Evolutionary conservation across 1,140 invertebrate genomes (phyloP).

Genomic region (Cotesia chilonis): DNA sequence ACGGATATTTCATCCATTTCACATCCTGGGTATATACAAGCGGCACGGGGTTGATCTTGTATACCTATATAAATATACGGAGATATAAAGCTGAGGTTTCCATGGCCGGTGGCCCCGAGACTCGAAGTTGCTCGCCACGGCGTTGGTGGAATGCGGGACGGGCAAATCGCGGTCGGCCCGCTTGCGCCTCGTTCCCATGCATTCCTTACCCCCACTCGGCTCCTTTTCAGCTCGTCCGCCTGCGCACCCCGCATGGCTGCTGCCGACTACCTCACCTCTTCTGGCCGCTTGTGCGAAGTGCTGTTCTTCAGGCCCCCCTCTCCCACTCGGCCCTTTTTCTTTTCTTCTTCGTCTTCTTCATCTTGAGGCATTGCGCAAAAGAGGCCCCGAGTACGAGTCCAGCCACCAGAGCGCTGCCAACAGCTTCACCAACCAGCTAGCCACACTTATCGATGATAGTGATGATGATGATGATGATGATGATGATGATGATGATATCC

Average conservation of each 20-base stretch:
- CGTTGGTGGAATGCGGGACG: slow-evolving; percentile 65
- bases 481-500: not conserved
- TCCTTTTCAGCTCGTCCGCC: not conserved
- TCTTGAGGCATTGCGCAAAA: slow-evolving; percentile 11
- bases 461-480: too few relatives aligned
- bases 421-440: not conserved
- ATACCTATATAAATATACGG: too few relatives aligned
- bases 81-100: slow-evolving; percentile 39
- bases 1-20: slow-evolving; percentile 18
- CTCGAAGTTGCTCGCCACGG: slow-evolving; percentile 52
- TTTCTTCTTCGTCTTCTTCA: slow-evolving; percentile 11
- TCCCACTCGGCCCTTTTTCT: slow-evolving; percentile 6
- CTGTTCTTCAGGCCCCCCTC: slow-evolving; percentile 41
- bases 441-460: too few relatives aligned
- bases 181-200: slow-evolving; percentile 65
- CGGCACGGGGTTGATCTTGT: slow-evolving; percentile 49
- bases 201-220: slow-evolving; percentile 60
- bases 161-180: slow-evolving; percentile 66
- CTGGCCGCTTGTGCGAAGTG: slow-evolving; percentile 35
- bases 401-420: slow-evolving; percentile 14
- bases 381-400: slow-evolving; percentile 6
- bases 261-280: slow-evolving; percentile 37
- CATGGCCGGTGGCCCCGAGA: slow-evolving; percentile 55
- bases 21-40: slow-evolving; percentile 5
- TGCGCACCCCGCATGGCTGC: slow-evolving; percentile 32